A percentile compares a stretch with the other conserved stretches of the same genome.
Conservation (phyloP, 2,797 vertebrate species). For the Cynodonichthys magdalenae region DNA sequence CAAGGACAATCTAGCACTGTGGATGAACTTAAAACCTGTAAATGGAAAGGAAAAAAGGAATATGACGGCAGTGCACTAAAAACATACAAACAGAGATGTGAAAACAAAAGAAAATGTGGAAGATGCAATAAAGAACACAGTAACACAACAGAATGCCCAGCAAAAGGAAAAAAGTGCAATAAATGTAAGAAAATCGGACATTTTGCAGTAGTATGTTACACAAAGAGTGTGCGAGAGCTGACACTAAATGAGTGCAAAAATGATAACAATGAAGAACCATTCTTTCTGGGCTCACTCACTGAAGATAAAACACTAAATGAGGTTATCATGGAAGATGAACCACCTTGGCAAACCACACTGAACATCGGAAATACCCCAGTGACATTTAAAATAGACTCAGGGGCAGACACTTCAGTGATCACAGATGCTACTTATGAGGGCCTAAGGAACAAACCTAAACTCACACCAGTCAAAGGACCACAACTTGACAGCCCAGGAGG, state of each 20-base stretch:
- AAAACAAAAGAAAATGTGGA: not conserved
- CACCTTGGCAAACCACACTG: slow-evolving; percentile 4
- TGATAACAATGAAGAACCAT: not conserved
- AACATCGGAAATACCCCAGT: not conserved
- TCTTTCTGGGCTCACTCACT: not conserved
- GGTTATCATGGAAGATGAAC: not conserved
- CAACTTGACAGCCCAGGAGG: not conserved
- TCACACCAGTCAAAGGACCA: not conserved
- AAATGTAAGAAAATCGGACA: not conserved
- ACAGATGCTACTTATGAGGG: not conserved
- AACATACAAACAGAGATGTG: not conserved
- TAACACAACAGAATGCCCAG: not conserved
- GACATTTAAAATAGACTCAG: not conserved
- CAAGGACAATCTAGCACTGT: not conserved
- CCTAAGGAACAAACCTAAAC: not conserved
- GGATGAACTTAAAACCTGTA: not conserved
- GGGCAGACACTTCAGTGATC: not conserved
- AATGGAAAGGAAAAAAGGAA: not conserved
- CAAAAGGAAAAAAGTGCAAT: too few relatives aligned
- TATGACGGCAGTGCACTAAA: not conserved
- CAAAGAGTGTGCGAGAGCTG: slow-evolving; percentile 1
- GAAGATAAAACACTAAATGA: slow-evolving; percentile 2
- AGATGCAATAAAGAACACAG: not conserved
- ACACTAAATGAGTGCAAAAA: not conserved
- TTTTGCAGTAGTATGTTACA: not conserved